Evolutionary conservation across 2,797 vertebrate species (phyloP).

Genomic region (Sylvia borin): DNA sequence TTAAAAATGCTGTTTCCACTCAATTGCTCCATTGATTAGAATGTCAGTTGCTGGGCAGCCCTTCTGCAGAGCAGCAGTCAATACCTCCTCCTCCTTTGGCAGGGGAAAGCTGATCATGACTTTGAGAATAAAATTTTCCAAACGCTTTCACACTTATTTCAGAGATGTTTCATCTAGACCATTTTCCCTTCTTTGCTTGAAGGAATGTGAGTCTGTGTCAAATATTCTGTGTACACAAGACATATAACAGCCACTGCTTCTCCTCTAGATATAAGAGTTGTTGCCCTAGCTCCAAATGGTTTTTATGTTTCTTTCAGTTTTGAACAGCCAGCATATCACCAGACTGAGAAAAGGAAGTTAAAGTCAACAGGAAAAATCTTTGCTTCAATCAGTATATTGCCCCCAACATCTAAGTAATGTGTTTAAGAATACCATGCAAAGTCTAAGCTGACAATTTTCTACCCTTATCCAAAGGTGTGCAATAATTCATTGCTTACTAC

Average conservation of each 20-base stretch:
- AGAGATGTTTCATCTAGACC: neutral
- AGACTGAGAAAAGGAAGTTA: neutral
- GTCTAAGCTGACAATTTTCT: neutral
- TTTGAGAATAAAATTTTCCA: neutral
- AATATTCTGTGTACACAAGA: neutral
- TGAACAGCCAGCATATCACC: neutral
- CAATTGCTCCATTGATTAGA: slow-evolving; percentile 3
- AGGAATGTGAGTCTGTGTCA: neutral
- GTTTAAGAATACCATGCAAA: neutral
- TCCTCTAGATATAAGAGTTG: neutral
- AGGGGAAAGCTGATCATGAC: neutral
- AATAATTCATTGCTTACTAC: neutral
- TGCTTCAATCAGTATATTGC: neutral
- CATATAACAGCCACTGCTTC: neutral
- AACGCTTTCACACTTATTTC: neutral
- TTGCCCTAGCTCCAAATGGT: neutral
- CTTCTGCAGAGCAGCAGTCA: neutral
- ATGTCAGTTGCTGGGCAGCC: neutral
- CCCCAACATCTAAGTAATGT: neutral
- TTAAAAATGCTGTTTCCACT: neutral
- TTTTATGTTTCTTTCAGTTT: neutral
- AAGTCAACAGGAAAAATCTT: neutral
- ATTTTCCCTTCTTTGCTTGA: neutral
- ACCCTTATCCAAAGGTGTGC: neutral
- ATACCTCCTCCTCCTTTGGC: neutral